These are phyloP conservation scores for Gymnothorax reevesii DNA, from an alignment of 2,797 vertebrate genomes.

Conservation along the genomic window DNA sequence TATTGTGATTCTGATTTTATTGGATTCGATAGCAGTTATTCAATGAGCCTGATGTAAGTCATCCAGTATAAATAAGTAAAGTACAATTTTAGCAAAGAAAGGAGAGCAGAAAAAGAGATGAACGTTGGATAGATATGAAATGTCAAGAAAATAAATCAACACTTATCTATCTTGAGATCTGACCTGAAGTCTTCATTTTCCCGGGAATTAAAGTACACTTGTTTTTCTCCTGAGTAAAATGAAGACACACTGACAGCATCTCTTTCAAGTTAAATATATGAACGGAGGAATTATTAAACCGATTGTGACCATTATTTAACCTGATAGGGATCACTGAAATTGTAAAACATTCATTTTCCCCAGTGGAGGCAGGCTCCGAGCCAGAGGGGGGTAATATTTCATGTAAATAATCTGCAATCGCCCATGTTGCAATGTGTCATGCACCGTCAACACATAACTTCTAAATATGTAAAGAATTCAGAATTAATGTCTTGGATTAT, in stretches of 20 bases:
- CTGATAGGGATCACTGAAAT: no score
- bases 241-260: not conserved
- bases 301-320: not conserved
- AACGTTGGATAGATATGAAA: not conserved
- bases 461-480: not conserved
- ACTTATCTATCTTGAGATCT: not conserved
- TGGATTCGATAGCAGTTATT: slow-evolving; percentile 23
- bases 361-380: no score
- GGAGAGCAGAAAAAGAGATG: not conserved
- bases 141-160: not conserved
- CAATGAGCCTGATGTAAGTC: slow-evolving; percentile 46
- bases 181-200: not conserved
- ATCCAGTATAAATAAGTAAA: not conserved
- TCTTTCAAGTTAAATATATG: not conserved
- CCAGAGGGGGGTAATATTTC: no score
- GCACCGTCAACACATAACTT: no score
- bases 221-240: not conserved
- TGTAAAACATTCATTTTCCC: no score
- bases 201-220: not conserved
- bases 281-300: not conserved
- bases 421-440: no score
- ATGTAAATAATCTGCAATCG: no score
- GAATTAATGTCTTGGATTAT: not conserved
- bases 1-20: not conserved
- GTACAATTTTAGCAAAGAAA: slow-evolving; percentile 19